Evolutionary conservation across 2,797 vertebrate species (phyloP), one percentile per base, ranked within the genome.

Genomic region (Coilia nasus): DNA sequence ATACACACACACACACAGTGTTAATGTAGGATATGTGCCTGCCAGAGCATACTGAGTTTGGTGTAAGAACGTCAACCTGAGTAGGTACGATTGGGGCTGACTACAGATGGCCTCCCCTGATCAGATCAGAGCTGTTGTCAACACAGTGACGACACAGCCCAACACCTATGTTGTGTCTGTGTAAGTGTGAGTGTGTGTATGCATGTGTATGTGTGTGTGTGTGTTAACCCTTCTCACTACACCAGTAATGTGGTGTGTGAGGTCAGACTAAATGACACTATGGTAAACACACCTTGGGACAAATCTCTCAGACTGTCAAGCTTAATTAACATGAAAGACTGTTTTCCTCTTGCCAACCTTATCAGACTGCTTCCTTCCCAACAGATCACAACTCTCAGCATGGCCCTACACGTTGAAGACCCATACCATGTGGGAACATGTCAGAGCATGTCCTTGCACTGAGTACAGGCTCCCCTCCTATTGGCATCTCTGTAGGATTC

Each of bases 191-290:
- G 62, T 64, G 62, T 64, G 60, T 64, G 2, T 71, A 25, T 71
- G 64, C 28, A 23, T 67, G 64, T 75, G 67, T 75, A 2, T 64
- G n/a, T 64, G 60, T 67, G 62, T 67, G 62, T 35, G 28, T 75
- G 67, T 75, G 67, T 64, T 17, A 14, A 14, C 14, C 9, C 9
- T 9, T 47, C 4, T 47, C 4, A 4, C 46, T 10, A 10, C 10
- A 10, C 10, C 46, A 31, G 23, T 31, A 23, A 28, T 71, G 15
- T 17, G 67, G 67, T 75, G 28, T 15, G 5, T 75, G 67, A 15
- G 67, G 67, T 19, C 28, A 15, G 6, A 2, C 67, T 35, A 35
- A 35, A 12, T 35, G 28, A 75, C 14, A 15, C 57, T 59, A 28
- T 35, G 28, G 14, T 71, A 31, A 75, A 35, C 67, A 71, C 5